Percentiles rank a stretch among this genome's conserved stretches.
phyloP scores from a whole-genome alignment of 35 echinoderm and acorn worm species.

The Patiria miniata region DNA sequence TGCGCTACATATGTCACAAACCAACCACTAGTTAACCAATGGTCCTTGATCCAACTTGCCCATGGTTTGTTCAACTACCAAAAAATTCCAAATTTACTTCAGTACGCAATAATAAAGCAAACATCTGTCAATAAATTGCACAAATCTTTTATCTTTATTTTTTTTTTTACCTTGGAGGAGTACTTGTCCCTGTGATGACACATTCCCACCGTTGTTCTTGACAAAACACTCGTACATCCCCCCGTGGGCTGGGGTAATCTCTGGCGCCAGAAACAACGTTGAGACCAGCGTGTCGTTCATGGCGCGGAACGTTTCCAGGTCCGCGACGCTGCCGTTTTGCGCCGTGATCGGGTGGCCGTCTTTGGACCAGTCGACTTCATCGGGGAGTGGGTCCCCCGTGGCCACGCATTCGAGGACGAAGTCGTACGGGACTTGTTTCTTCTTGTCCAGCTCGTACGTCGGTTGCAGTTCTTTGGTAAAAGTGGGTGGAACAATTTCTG shows the following conservation, averaged over 20 bases:
- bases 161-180: neutral
- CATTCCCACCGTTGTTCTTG: neutral
- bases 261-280: neutral
- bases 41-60: too few relatives aligned
- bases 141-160: neutral
- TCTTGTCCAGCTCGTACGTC: neutral
- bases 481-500: neutral
- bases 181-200: neutral
- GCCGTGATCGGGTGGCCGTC: neutral
- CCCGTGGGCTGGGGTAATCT: neutral
- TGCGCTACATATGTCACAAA: too few relatives aligned
- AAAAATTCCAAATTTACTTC: too few relatives aligned
- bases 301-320: neutral
- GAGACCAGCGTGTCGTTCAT: neutral
- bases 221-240: neutral
- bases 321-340: neutral
- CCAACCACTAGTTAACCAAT: too few relatives aligned
- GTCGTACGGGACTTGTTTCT: neutral
- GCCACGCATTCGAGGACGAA: neutral
- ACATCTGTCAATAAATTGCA: too few relatives aligned
- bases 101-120: too few relatives aligned
- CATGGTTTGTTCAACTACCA: too few relatives aligned
- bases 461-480: neutral
- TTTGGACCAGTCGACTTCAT: neutral
- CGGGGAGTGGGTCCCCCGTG: neutral